phyloP scores from a whole-genome alignment of 35 echinoderm and acorn worm genomes.

The Diadema setosum region DNA sequence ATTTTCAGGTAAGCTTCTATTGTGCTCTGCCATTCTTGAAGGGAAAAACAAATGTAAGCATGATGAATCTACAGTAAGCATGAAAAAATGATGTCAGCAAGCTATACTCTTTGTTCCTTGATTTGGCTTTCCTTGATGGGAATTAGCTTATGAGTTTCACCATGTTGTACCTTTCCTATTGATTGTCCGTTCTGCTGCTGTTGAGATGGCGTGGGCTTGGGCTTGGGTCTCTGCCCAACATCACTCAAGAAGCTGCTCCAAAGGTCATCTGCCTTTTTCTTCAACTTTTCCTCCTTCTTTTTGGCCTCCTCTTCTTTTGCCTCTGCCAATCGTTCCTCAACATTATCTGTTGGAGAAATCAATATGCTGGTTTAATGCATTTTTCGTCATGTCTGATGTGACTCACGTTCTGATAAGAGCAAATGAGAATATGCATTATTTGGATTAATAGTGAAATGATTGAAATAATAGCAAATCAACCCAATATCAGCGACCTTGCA shows the following conservation, averaged over 20 bases:
- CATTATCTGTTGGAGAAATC: constrained; percentile 26
- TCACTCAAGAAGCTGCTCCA: constrained; percentile 90
- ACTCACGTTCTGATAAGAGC: neutral
- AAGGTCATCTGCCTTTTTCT: constrained; percentile 85
- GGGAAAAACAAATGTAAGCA: no score
- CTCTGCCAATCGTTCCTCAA: neutral
- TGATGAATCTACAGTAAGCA: no score
- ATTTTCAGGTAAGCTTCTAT: no score
- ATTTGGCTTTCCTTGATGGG: no score
- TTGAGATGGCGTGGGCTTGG: neutral
- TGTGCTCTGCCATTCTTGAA: no score
- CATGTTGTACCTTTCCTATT: no score
- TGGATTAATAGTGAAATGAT: neutral
- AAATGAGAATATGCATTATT: neutral
- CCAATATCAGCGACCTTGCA: neutral
- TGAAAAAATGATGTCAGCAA: no score
- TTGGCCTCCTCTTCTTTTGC: constrained; percentile 36
- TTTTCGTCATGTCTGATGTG: neutral
- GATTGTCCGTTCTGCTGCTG: no score
- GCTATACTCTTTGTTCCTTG: no score
- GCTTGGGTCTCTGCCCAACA: constrained; percentile 66
- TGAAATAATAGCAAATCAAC: neutral
- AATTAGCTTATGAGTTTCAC: no score
- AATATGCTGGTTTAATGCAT: no score
- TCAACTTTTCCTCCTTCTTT: constrained; percentile 64